Conservation (phyloP, 2,113 vertebrate genomes). For the Pogonocichla stellata region DNA sequence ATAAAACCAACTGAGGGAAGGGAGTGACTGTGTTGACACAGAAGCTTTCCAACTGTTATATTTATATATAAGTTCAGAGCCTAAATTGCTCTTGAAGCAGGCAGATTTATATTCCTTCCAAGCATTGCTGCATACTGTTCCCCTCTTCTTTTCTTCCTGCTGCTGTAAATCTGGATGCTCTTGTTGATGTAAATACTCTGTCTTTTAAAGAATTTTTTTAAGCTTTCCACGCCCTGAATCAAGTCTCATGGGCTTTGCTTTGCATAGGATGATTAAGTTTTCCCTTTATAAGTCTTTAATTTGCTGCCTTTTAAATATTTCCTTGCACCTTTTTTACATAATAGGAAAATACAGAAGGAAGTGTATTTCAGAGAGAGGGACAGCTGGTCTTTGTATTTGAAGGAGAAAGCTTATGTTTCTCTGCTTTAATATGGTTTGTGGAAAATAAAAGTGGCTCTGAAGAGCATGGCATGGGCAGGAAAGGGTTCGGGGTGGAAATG, state of each 20-base stretch:
- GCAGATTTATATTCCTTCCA: constrained; percentile 43
- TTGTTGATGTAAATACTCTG: constrained; percentile 9
- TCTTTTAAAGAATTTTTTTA: neutral
- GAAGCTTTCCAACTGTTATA: constrained; percentile 38
- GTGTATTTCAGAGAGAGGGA: neutral
- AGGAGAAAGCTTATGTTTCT: neutral
- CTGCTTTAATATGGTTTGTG: neutral
- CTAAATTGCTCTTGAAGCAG: constrained; percentile 28
- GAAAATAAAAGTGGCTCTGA: neutral
- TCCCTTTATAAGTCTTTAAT: neutral
- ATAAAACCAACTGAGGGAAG: neutral
- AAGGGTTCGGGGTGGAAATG: neutral
- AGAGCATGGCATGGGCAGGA: neutral
- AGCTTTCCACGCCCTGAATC: neutral
- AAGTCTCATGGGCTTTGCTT: neutral
- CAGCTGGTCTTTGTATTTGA: neutral
- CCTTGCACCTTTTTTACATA: neutral
- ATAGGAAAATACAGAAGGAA: neutral
- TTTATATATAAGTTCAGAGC: constrained; percentile 20
- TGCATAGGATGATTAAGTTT: neutral
- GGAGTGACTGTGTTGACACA: constrained; percentile 28
- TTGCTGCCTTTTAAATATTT: neutral
- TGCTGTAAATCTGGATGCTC: constrained; percentile 14
- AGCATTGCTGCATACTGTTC: constrained; percentile 9
- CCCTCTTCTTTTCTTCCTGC: constrained; percentile 13